A percentile compares a stretch with the other conserved stretches of the same genome.
Evolutionary conservation across 2,797 vertebrate genomes (phyloP).

Genomic region (Peromyscus nudipes): DNA sequence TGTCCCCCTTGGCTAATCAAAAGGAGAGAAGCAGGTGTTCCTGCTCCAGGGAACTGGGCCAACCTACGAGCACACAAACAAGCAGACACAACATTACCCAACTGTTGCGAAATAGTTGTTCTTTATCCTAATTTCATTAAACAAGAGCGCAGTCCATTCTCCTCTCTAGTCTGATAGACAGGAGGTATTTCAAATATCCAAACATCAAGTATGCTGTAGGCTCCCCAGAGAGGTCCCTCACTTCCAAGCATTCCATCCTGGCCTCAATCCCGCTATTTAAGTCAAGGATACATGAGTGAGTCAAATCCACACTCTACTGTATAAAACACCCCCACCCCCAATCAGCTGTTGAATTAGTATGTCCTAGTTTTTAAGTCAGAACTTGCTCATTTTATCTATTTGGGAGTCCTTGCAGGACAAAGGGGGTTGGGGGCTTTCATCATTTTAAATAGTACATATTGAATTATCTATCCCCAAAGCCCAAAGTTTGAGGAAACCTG

Average conservation of each 20-base stretch:
- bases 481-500: not conserved
- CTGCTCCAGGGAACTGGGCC: not conserved
- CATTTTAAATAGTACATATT: slow-evolving; percentile 33
- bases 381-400: not conserved
- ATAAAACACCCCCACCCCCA: not conserved
- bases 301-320: not conserved
- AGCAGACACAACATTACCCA: not conserved
- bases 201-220: not conserved
- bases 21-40: not conserved
- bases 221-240: slow-evolving; percentile 2
- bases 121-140: slow-evolving; percentile 66
- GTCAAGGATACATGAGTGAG: slow-evolving; percentile 2
- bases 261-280: not conserved
- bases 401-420: not conserved
- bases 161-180: slow-evolving; percentile 35
- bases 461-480: not conserved
- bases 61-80: not conserved
- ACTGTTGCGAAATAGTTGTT: slow-evolving; percentile 21
- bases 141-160: not conserved
- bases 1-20: not conserved
- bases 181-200: slow-evolving; percentile 16
- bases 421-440: not conserved
- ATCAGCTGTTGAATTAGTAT: not conserved
- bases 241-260: not conserved
- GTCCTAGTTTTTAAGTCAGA: not conserved